Evolutionary conservation across 2,888 invertebrate genomes (phyloP), one percentile per base, ranked within the genome.

Genomic region (Lasioglossum villosulum): DNA sequence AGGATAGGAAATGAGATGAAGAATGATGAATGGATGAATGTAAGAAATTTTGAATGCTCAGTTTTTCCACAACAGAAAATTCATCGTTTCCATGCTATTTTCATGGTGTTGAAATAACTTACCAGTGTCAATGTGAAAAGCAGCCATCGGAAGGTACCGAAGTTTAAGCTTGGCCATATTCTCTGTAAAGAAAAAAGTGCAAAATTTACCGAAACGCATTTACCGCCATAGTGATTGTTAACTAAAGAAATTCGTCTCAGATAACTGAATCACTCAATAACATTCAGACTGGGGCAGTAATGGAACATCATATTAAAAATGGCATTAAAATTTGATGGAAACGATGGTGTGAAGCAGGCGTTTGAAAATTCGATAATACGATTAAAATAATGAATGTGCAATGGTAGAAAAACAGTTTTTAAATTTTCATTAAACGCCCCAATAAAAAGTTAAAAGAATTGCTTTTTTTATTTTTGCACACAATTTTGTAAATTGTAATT

Each of bases 201-300:
- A 12, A 39, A 14, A 39, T 68, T 68, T 37, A 68, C 10, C 0
- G 10, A 68, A 48, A 70, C 10, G 5, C 30, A 8, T 59, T 80
- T 3, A 80, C 23, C n/a, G 59, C 45, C 0, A 66, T 37, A 39
- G 8, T 75, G 76, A 42, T 45, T 34, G n/a, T 42, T 56, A 52
- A 30, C 72, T 42, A 27, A 10, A n/a, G 19, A 12, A 52, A 82
- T 63, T 52, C 45, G 4, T 59, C 27, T 89, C 90, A 90, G 91
- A 78, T 71, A 78, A 88, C 86, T 90, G 91, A 92, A 88, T 94
- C 94, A 91, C 76, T 94, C 94, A 94, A 72, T 84, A 84, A 81
- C 66, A 80, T 42, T 94, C 94, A 94, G 94, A 93, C 94, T 94
- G 94, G 94, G 94, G 94, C 94, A 91, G 91, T 94, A 93, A 83